These are phyloP conservation scores for Hipposideros larvatus DNA, from an alignment of 2,797 vertebrate genomes.

Conservation along the genomic window DNA sequence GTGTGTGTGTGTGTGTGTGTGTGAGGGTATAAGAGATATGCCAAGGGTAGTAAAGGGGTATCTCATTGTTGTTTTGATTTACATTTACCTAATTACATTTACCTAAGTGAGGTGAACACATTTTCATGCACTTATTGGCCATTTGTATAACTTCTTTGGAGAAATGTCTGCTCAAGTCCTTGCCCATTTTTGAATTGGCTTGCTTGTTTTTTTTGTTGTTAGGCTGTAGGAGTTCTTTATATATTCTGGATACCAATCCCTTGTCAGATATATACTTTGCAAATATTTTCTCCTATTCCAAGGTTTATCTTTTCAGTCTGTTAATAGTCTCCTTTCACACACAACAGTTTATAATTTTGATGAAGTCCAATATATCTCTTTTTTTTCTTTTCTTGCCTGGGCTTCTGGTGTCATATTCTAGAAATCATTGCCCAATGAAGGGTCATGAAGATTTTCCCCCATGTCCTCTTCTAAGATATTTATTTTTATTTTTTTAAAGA, in stretches of 20 bases:
- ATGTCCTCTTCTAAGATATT: background rate
- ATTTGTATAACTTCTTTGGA: background rate
- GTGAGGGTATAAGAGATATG: background rate
- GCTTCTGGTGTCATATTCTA: background rate
- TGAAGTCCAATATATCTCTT: background rate
- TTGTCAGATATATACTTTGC: too few relatives aligned
- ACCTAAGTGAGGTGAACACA: background rate
- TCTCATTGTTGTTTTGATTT: background rate
- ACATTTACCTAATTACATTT: background rate
- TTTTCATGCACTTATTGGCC: background rate
- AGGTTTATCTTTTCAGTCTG: background rate
- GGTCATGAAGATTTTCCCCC: background rate
- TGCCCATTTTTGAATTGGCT: background rate
- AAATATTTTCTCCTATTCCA: too few relatives aligned
- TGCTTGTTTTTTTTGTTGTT: background rate
- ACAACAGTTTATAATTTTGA: background rate
- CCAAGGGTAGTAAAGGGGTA: background rate
- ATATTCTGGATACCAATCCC: background rate
- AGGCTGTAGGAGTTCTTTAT: background rate
- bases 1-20: too few relatives aligned
- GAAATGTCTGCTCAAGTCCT: background rate
- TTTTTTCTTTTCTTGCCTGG: background rate
- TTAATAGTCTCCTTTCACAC: background rate
- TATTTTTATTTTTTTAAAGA: background rate
- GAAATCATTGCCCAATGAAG: background rate